Evolutionary conservation across 37 sponge, comb jelly and placozoan species (phyloP), one percentile per base, ranked within the genome.

Genomic region (Ianthella basta): DNA sequence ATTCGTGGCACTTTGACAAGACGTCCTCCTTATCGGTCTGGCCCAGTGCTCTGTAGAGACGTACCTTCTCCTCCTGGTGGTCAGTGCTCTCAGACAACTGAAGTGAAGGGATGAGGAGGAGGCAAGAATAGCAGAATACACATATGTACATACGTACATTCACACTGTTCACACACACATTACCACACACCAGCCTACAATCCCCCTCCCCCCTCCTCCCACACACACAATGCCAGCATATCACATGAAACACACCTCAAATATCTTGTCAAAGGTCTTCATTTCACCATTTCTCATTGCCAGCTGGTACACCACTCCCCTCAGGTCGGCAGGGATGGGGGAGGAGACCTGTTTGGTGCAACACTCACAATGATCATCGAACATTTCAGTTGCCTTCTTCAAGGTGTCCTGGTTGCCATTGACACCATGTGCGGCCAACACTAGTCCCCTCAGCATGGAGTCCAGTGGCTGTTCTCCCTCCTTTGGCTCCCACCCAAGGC

Each of bases 31-130:
- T 78, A 69, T 84, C 83, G 33, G 88, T 91, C 24, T 56, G n/a
- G 0, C 99, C 97, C 36, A 98, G 87, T 19, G 78, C 79, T 23
- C 93, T 84, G 44, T 91, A 90, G 32, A 98, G 79, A 69, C 99
- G 65, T 38, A 88, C 89, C 78, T 83, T 86, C 90, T 98, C 99
- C 70, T 98, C 99, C 60, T 95, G 94, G 4, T 83, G 80, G 74
- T 94, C 94, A 15, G 93, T 82, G 29, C 57, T 60, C n/a, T 88
- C 84, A 64, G 93, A 88, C 55, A 98, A 83, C 90, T 96, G 56
- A 3, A 72, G 50, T 44, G 50, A 44, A 44, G 50, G 50, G 50
- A 8, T 10, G 50, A 8, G 50, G 50, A 44, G 50, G 50, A 8
- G 50, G 8, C 3, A 8, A 44, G 50, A 44, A 44, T 44, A 44